Evolutionary conservation across 2,797 vertebrate genomes (phyloP), one percentile per base, ranked within the genome.

Genomic region (Neomorphus geoffroyi): DNA sequence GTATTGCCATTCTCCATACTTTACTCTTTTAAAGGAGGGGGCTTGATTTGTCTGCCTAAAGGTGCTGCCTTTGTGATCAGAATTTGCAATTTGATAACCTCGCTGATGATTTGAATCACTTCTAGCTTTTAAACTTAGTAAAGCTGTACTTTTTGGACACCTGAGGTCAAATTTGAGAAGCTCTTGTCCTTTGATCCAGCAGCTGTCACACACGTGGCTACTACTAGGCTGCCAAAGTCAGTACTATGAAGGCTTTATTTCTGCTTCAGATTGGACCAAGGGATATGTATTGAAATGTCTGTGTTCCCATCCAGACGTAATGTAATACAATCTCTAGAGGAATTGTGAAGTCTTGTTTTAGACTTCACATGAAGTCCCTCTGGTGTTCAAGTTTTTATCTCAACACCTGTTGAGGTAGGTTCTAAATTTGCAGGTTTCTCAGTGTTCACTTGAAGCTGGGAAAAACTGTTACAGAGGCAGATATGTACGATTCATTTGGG

Each of bases 391-490:
- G 35, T 48, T 83, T 79, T 61, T 83, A 19, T 65, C 43, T 66
- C 56, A 80, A 39, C 62, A 61, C 46, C n/a, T n/a, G n/a, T 66
- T 61, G 64, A 65, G 35, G 56, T 64, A 71, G 41, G 56, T 56
- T 77, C 45, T 56, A 50, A 80, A 46, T 92, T 86, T 3, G 19
- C 23, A 58, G 32, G 17, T 83, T 93, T 77, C 74, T 93, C 53
- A 56, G 43, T 41, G 84, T 80, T 88, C 78, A 18, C 61, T 70
- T 85, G 79, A 80, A 82, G 56, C 64, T 93, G 83, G 64, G 65
- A 92, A 87, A 85, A 90, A 51, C 57, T 69, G 33, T 82, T 82
- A 18, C 18, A 39, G 71, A 58, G 80, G 75, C 84, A 94, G 70
- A 56, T 54, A 1, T 2, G 7, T 57, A 69, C 2, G 8, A 74